phyloP scores from a whole-genome alignment of 2,113 vertebrate genomes.

The Athene cunicularia region DNA sequence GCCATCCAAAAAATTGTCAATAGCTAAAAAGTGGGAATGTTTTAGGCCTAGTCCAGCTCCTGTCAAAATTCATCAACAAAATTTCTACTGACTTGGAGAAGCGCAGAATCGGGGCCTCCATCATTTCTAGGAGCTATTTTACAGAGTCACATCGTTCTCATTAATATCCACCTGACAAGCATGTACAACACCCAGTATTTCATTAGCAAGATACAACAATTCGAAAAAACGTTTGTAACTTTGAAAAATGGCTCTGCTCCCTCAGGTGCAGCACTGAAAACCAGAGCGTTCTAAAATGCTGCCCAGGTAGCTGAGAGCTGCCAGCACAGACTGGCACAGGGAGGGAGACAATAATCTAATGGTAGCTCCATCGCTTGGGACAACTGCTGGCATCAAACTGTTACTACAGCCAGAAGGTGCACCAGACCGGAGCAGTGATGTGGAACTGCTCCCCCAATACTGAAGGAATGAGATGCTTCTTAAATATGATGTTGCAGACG shows the following conservation, averaged over 20 bases:
- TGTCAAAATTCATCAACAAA: neutral
- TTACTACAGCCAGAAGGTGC: neutral
- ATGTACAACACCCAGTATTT: neutral
- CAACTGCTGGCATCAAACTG: neutral
- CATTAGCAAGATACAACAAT: neutral
- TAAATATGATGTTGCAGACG: neutral
- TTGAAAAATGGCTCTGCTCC: neutral
- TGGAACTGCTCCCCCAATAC: rapidly evolving
- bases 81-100: neutral
- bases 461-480: neutral
- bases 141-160: neutral
- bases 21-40: neutral
- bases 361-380: neutral
- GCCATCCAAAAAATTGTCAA: neutral
- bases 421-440: neutral
- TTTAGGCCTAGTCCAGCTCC: neutral
- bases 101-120: neutral
- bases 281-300: neutral
- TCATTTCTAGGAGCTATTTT: neutral
- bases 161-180: neutral
- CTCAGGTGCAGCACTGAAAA: neutral
- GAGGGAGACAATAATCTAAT: neutral
- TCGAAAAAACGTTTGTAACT: neutral
- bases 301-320: neutral
- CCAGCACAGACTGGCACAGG: neutral